These are phyloP conservation scores for Sycophila sp. DNA, from an alignment of 1,140 invertebrate genomes.

Conservation along the genomic window DNA sequence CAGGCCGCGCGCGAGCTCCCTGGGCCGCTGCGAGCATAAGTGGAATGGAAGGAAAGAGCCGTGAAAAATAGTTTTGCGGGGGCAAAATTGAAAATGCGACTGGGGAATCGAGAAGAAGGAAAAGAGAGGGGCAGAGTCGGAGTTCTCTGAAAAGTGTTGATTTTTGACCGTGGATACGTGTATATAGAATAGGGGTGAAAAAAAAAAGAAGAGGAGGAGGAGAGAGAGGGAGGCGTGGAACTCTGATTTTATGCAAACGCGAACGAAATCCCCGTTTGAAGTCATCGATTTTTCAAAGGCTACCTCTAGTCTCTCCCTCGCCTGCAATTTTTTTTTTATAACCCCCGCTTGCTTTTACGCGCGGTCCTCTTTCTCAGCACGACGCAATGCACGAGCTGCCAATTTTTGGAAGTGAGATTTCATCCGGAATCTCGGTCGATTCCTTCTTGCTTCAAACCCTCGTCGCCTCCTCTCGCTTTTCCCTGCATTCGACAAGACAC, in stretches of 20 bases:
- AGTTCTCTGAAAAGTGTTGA: slow-evolving; percentile 22
- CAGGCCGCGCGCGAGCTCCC: too few relatives aligned
- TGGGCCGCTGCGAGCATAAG: background rate
- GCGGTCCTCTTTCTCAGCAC: background rate
- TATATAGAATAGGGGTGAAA: too few relatives aligned
- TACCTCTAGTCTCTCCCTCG: slow-evolving; percentile 44
- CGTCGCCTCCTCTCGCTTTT: too few relatives aligned
- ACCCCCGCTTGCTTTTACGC: slow-evolving; percentile 26
- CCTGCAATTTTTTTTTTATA: slow-evolving; percentile 8
- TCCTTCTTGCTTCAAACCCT: too few relatives aligned
- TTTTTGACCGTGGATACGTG: too few relatives aligned
- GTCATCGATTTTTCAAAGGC: slow-evolving; percentile 53
- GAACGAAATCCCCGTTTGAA: slow-evolving; percentile 49
- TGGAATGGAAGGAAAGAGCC: slow-evolving; percentile 10
- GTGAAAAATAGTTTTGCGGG: slow-evolving; percentile 46
- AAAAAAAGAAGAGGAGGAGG: background rate
- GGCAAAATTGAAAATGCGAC: slow-evolving; percentile 50
- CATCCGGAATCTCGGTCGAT: slow-evolving; percentile 39
- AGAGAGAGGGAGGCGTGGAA: slow-evolving; percentile 29
- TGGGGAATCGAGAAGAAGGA: background rate
- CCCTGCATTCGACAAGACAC: background rate
- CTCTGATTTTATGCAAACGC: slow-evolving; percentile 54
- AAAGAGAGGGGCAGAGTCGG: background rate
- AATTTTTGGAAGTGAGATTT: slow-evolving; percentile 26
- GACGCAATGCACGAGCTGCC: background rate